Evolutionary conservation across 2,888 invertebrate species (phyloP), one percentile per base, ranked within the genome.

Genomic region (Cremastinae sp.): DNA sequence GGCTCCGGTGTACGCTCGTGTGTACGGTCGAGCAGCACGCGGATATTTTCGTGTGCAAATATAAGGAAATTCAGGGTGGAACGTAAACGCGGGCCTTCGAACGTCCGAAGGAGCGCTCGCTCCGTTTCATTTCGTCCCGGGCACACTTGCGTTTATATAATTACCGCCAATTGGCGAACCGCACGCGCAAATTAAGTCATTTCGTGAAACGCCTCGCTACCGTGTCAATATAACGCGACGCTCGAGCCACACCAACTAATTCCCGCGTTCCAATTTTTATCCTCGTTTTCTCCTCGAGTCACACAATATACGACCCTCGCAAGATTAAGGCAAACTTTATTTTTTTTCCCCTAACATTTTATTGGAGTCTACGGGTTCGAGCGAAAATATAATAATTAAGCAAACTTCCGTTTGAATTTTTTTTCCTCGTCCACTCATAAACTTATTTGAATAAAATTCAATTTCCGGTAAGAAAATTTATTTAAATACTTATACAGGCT

Each of bases 81-180:
- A 5, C 28, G 28, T 28, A 28, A 28, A 28, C 28, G 28, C 28
- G 28, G 28, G 28, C 54, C 28, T 34, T 54, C n/a, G 14, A 51
- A 51, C 28, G 14, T n/a, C n/a, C 5, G 51, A n/a, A 51, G 51
- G 51, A n/a, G 12, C 20, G 12, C 38, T 56, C 56, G 5, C 18
- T 56, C 2, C 12, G 16, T 38, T 12, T 56, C 56, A 10, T 34
- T 14, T 14, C 16, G 12, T 45, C 45, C 14, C 14, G 10, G 43
- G 4, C 28, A 28, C 28, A 28, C 28, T 28, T 5, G 28, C 45
- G 18, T 9, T 16, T 9, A 49, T 20, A 49, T 87, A 89, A 89
- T 89, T 89, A 87, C 88, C 83, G 87, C 82, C 87, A 89, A 89
- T 89, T 89, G 83, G 84, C 84, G 83, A 82, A 83, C 83, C 82